phyloP scores from a whole-genome alignment of 1,140 invertebrate genomes.

The Bombus consobrinus region DNA sequence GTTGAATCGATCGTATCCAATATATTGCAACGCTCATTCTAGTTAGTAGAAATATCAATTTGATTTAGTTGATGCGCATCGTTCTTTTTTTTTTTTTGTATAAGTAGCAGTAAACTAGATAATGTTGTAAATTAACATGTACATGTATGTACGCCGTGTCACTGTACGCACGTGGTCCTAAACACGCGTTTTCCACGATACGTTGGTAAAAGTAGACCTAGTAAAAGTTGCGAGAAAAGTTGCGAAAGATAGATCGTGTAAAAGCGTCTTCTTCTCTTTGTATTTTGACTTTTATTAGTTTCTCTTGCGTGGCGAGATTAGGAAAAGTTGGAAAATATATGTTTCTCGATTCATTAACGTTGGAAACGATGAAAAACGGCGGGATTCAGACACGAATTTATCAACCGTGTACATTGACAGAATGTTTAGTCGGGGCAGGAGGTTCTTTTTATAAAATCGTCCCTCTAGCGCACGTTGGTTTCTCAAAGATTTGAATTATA shows the following conservation, averaged over 20 bases:
- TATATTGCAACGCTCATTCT: not conserved
- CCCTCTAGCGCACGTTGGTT: no score
- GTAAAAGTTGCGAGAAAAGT: not conserved
- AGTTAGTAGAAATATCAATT: not conserved
- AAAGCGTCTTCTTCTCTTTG: not conserved
- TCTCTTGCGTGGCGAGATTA: not conserved
- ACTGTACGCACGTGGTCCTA: not conserved
- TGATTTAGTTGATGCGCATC: not conserved
- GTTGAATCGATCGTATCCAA: not conserved
- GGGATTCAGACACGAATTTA: not conserved
- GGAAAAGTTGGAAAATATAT: no score
- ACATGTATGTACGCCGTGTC: no score
- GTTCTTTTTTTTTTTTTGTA: no score
- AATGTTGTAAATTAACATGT: no score
- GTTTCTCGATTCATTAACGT: conserved; percentile 3
- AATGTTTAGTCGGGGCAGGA: not conserved
- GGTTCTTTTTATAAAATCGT: conserved; percentile 7
- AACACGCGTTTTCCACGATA: conserved; percentile 21
- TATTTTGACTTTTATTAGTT: not conserved
- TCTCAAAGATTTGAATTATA: not conserved
- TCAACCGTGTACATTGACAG: not conserved
- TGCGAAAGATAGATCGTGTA: not conserved
- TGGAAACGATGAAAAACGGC: not conserved
- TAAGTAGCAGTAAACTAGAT: not conserved
- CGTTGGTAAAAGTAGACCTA: not conserved